phyloP scores from a whole-genome alignment of 2,113 vertebrate species.

The Lampris megalopsis region DNA sequence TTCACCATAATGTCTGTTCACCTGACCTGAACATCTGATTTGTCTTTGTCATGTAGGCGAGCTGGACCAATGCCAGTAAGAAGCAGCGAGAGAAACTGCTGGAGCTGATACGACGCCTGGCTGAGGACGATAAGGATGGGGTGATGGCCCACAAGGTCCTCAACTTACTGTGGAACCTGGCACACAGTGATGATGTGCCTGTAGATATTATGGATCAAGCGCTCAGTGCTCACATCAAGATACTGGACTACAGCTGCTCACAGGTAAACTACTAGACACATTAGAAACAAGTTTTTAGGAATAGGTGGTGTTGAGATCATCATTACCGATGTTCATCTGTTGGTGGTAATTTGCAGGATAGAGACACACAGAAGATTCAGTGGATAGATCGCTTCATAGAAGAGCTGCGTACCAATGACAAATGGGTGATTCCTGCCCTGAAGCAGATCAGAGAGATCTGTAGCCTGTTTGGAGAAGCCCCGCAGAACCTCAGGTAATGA shows the following conservation, averaged over 20 bases:
- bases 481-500: conserved; percentile 96
- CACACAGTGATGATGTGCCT: conserved; percentile 98
- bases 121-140: conserved; percentile 98
- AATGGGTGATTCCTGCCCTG: conserved; percentile 99
- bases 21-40: background rate
- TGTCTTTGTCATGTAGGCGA: conserved; percentile 84
- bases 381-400: conserved; percentile 99
- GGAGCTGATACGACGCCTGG: conserved; percentile 95
- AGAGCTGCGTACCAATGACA: conserved; percentile 98
- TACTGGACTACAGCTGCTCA: conserved; percentile 99
- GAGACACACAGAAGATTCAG: conserved; percentile 98
- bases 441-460: conserved; percentile 99
- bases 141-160: conserved; percentile 99
- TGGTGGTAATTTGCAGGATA: conserved; percentile 84
- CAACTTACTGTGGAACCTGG: conserved; percentile 97
- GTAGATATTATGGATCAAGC: conserved; percentile 99
- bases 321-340: conserved; percentile 3
- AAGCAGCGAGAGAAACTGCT: conserved; percentile 98
- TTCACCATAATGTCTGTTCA: background rate
- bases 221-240: conserved; percentile 99
- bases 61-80: conserved; percentile 99
- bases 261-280: conserved; percentile 83
- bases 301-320: background rate
- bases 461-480: conserved; percentile 99
- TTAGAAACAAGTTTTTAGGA: too few relatives aligned